Evolutionary conservation across 1,140 invertebrate genomes (phyloP).

Genomic region (Watersipora subatra): DNA sequence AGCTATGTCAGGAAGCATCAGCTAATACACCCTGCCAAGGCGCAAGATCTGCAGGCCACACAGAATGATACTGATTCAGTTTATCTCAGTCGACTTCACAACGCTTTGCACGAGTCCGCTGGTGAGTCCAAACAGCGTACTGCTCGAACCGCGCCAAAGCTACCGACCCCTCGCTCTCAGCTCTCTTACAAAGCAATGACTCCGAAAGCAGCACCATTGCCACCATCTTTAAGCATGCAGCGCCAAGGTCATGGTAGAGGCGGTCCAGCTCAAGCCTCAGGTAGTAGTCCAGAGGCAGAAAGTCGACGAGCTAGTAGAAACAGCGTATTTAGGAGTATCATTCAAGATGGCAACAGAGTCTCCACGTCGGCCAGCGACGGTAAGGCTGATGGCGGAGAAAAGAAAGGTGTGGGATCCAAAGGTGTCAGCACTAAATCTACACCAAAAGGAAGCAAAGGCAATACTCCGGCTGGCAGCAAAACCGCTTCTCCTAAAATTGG

Average conservation of each 20-base stretch:
- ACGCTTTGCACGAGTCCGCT: not conserved
- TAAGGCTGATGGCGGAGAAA: too few species aligned
- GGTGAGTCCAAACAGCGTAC: not conserved
- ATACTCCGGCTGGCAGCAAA: not conserved
- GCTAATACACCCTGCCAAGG: not conserved
- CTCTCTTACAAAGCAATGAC: conserved; percentile 29
- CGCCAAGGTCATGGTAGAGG: conserved; percentile 1
- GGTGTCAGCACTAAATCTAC: too few species aligned
- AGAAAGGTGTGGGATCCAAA: too few species aligned
- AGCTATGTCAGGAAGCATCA: not conserved
- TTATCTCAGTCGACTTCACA: not conserved
- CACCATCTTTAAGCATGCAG: conserved; percentile 17
- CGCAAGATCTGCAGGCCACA: not conserved
- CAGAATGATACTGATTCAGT: not conserved
- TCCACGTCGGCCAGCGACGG: too few species aligned
- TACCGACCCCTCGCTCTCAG: conserved; percentile 21
- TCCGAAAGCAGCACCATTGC: conserved; percentile 27
- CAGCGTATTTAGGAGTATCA: not conserved
- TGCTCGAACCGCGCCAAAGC: not conserved
- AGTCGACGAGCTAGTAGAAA: not conserved
- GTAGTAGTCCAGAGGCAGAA: not conserved
- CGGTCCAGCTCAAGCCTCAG: not conserved
- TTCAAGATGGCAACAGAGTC: not conserved
- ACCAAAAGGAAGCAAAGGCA: not conserved
- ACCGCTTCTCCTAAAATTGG: not conserved